Evolutionary conservation across 2,797 vertebrate species (phyloP).

Genomic region (Chrosomus eos): DNA sequence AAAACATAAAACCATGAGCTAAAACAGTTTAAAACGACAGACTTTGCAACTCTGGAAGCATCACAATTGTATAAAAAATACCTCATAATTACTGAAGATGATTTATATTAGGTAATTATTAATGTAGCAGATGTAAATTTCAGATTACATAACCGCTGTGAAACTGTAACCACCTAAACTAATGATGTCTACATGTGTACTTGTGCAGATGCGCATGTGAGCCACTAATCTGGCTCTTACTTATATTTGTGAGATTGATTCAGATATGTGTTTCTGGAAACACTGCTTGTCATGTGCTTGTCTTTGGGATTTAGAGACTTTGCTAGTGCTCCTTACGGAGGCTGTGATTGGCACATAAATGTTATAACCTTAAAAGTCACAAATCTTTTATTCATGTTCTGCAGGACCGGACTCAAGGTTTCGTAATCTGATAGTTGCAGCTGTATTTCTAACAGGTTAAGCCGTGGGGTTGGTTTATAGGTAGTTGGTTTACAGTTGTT

Average conservation of each 20-base stretch:
- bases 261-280: background rate
- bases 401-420: background rate
- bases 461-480: background rate
- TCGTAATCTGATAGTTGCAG: background rate
- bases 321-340: background rate
- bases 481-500: too few species aligned
- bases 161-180: background rate
- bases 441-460: background rate
- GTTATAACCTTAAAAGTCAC: constrained; percentile 31
- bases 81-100: background rate
- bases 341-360: constrained; percentile 10
- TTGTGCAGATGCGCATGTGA: background rate
- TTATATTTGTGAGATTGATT: constrained; percentile 7
- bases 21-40: background rate
- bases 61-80: background rate
- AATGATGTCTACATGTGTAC: background rate
- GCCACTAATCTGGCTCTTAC: background rate
- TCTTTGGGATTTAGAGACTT: constrained; percentile 4
- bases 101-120: background rate
- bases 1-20: background rate
- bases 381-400: constrained; percentile 9
- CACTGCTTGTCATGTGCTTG: background rate
- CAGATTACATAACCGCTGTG: background rate
- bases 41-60: background rate
- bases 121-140: background rate